Evolutionary conservation across 2,113 vertebrate genomes (phyloP).

Genomic region (Leptobrachium leishanense): DNA sequence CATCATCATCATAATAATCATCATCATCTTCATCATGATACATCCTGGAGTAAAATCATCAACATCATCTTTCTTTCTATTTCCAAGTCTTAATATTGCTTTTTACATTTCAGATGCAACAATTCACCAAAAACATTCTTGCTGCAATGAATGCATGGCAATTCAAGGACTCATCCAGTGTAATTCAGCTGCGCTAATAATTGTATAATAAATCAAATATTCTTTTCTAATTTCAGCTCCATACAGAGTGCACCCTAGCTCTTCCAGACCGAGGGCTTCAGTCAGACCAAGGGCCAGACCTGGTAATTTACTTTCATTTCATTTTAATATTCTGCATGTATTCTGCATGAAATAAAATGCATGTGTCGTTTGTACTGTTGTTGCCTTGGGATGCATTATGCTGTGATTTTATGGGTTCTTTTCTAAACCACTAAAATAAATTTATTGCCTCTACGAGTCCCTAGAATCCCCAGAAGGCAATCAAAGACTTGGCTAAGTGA

Average conservation of each 20-base stretch:
- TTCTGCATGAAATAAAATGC: not conserved
- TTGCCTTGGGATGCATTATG: not conserved
- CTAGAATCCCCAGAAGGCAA: not conserved
- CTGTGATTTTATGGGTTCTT: not conserved
- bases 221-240: slow-evolving; percentile 57
- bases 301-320: slow-evolving; percentile 56
- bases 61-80: slow-evolving; percentile 19
- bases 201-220: slow-evolving; percentile 3
- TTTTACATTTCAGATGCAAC: slow-evolving; percentile 41
- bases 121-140: slow-evolving; percentile 15
- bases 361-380: not conserved
- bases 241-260: slow-evolving; percentile 54
- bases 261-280: slow-evolving; percentile 57
- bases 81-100: slow-evolving; percentile 40
- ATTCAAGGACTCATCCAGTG: not conserved
- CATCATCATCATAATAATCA: not conserved
- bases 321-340: not conserved
- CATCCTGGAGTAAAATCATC: slow-evolving; percentile 29
- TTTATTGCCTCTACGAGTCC: not conserved
- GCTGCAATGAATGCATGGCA: slow-evolving; percentile 38
- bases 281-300: slow-evolving; percentile 55
- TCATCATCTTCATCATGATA: not conserved
- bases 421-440: not conserved
- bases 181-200: not conserved
- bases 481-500: not conserved